phyloP scores from a whole-genome alignment of 2,888 invertebrate species.

The Thymelicus acteon region DNA sequence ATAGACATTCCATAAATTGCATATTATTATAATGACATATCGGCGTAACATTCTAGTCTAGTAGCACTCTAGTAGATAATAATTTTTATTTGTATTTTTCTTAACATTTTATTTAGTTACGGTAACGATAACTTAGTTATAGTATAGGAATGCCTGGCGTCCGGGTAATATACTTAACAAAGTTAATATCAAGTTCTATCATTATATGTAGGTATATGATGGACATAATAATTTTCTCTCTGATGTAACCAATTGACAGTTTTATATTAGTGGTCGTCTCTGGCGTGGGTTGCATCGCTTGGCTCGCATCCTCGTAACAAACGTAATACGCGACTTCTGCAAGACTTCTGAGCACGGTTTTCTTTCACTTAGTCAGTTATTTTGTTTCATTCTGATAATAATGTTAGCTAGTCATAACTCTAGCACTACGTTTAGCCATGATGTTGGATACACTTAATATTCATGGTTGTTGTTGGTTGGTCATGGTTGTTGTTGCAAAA shows the following conservation, averaged over 20 bases:
- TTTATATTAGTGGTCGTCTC: constrained; percentile 6
- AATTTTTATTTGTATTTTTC: too few relatives aligned
- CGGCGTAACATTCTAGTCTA: too few relatives aligned
- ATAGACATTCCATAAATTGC: too few relatives aligned
- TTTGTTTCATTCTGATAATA: constrained; percentile 9
- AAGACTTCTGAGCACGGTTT: constrained; percentile 29
- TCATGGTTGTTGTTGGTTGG: background rate
- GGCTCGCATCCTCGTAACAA: constrained; percentile 14
- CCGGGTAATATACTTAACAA: too few relatives aligned
- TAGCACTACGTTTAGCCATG: background rate
- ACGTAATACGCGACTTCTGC: constrained; percentile 3
- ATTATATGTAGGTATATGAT: background rate
- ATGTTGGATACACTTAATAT: background rate
- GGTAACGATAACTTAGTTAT: too few relatives aligned
- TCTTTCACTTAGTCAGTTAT: constrained; percentile 25
- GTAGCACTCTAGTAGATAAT: too few relatives aligned
- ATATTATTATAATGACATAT: too few relatives aligned
- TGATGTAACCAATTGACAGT: constrained; percentile 20
- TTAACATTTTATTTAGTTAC: too few relatives aligned
- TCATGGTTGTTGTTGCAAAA: background rate
- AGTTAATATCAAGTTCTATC: background rate
- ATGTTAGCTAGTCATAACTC: background rate
- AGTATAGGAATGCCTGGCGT: too few relatives aligned
- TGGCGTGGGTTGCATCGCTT: constrained; percentile 36
- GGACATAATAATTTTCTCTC: background rate